These are phyloP conservation scores for Peucedramus taeniatus DNA, from an alignment of 2,113 vertebrate species.

Conservation along the genomic window DNA sequence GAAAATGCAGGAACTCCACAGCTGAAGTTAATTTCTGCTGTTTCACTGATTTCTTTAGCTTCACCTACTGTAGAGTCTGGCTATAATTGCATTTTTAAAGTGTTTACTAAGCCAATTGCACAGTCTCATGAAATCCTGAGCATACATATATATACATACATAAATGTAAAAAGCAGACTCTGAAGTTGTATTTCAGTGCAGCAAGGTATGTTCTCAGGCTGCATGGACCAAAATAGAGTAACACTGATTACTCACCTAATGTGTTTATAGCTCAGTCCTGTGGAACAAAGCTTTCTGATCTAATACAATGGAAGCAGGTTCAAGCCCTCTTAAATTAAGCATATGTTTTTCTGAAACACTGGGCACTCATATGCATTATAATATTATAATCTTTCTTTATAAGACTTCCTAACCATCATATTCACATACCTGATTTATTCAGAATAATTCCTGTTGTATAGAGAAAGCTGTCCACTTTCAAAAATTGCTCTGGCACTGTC, in stretches of 20 bases:
- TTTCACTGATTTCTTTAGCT: background rate
- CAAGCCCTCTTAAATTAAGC: background rate
- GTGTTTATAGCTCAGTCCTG: background rate
- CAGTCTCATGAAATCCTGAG: background rate
- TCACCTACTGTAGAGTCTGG: background rate
- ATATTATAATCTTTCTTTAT: background rate
- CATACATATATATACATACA: background rate
- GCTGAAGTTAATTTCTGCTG: background rate
- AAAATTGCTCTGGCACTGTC: constrained; percentile 81
- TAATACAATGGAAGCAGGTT: background rate
- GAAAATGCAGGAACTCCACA: background rate
- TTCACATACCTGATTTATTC: constrained; percentile 78
- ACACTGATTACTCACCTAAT: background rate
- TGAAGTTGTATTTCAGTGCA: background rate
- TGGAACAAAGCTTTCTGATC: background rate
- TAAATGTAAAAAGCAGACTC: background rate
- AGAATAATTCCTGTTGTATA: constrained; percentile 77
- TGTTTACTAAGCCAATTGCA: background rate
- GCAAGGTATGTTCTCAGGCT: background rate
- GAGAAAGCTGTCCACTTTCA: constrained; percentile 74
- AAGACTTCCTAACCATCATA: background rate
- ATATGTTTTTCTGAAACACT: background rate
- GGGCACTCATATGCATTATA: background rate
- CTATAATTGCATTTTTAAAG: background rate
- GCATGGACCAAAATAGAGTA: background rate